These are phyloP conservation scores for Andrena hattorfiana DNA, from an alignment of 2,888 invertebrate genomes.

Conservation along the genomic window DNA sequence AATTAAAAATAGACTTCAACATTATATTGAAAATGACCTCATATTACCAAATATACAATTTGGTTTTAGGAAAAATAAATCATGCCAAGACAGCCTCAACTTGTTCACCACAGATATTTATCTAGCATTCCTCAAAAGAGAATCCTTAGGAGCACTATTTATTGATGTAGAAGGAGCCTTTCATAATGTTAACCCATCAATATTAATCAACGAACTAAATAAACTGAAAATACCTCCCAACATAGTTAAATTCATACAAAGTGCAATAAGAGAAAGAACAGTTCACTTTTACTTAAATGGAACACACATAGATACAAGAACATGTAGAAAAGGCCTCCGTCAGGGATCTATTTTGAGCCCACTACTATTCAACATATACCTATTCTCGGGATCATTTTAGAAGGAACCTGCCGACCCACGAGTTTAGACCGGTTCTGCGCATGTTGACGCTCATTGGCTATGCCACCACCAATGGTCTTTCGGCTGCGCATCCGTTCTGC, in stretches of 20 bases:
- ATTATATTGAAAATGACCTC: too few species aligned
- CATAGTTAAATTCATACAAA: neutral
- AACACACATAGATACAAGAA: neutral
- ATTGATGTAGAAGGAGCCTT: neutral
- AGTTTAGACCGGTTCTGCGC: too few species aligned
- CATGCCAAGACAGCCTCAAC: neutral
- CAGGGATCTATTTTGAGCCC: neutral
- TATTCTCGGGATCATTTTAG: too few species aligned
- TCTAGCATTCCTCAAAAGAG: neutral
- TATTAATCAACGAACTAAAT: neutral
- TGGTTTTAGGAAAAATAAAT: neutral
- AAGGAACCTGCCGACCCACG: too few species aligned
- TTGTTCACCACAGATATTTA: neutral
- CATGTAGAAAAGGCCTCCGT: neutral
- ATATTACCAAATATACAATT: too few species aligned
- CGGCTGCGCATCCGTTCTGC: too few species aligned
- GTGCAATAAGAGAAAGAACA: neutral
- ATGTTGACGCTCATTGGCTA: too few species aligned
- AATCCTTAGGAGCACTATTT: neutral
- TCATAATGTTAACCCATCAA: neutral
- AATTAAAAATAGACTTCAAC: neutral
- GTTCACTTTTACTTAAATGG: neutral
- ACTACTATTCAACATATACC: neutral
- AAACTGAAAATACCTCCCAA: neutral
- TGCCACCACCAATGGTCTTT: too few species aligned